These are phyloP conservation scores for Cercocebus atys DNA, from an alignment of 2,113 vertebrate genomes.

Conservation along the genomic window DNA sequence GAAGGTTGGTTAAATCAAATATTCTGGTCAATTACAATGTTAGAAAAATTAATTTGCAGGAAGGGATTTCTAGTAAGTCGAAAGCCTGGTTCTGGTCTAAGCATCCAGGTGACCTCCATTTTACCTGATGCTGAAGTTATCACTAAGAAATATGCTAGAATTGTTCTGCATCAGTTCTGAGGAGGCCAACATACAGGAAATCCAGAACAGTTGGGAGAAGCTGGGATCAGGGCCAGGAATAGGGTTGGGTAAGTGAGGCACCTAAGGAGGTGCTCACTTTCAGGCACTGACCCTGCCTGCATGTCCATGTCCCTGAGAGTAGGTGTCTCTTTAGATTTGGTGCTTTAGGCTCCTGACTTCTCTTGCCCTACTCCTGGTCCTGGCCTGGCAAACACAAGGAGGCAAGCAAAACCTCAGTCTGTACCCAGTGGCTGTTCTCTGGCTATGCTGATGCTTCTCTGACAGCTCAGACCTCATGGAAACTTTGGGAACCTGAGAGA, in stretches of 20 bases:
- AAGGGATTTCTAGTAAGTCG: not conserved
- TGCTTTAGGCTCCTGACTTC: not conserved
- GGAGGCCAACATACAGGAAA: not conserved
- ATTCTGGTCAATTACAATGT: not conserved
- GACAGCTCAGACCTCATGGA: not conserved
- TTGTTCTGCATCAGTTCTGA: not conserved
- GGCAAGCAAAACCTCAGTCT: not conserved
- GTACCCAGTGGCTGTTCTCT: not conserved
- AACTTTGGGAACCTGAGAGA: not conserved
- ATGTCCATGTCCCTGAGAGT: not conserved
- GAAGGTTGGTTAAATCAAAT: constrained; percentile 4
- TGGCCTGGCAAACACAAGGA: not conserved
- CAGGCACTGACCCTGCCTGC: not conserved
- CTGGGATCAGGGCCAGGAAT: not conserved
- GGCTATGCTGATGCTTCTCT: not conserved
- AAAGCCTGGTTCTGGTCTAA: not conserved
- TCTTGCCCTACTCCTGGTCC: not conserved
- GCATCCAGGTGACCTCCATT: not conserved
- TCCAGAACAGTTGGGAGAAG: not conserved
- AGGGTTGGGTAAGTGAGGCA: not conserved
- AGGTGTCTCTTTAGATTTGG: not conserved
- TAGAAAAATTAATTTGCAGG: not conserved
- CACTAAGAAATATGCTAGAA: not conserved
- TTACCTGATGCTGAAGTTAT: not conserved
- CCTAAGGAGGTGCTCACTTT: not conserved